Conservation (phyloP, 2,888 invertebrate species). For the Scaptomyza caliginosa region DNA sequence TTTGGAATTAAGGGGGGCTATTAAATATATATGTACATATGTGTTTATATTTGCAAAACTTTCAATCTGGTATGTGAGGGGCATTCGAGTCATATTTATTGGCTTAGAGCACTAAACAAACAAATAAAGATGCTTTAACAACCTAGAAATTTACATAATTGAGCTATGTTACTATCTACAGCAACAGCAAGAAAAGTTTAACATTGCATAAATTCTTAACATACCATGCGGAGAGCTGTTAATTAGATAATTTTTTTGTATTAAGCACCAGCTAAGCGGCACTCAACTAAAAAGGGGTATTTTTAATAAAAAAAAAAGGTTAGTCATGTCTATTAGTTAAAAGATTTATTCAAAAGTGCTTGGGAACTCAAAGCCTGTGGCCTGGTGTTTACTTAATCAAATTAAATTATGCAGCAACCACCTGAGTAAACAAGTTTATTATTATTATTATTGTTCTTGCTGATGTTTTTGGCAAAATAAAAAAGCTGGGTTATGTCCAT, state of each 20-base stretch:
- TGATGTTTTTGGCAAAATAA: constrained; percentile 4
- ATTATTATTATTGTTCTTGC: constrained; percentile 13
- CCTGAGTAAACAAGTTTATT: constrained; percentile 50
- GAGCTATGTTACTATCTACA: no score
- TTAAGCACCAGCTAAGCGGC: not conserved
- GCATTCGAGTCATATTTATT: constrained; percentile 11
- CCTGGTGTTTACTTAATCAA: constrained; percentile 15
- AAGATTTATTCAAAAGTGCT: not conserved
- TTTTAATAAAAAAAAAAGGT: constrained; percentile 9
- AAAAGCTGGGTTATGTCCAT: constrained; percentile 4
- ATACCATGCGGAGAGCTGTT: not conserved
- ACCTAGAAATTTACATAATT: no score
- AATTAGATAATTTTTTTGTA: not conserved
- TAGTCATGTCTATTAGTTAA: constrained; percentile 24
- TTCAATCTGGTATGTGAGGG: not conserved
- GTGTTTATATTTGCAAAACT: constrained; percentile 18
- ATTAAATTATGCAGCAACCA: constrained; percentile 25
- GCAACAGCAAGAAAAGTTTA: not conserved
- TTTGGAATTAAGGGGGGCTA: constrained; percentile 49
- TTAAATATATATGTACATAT: not conserved
- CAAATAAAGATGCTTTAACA: no score
- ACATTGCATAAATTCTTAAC: not conserved
- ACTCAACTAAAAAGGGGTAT: not conserved
- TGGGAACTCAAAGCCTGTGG: constrained; percentile 22
- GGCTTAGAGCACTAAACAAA: constrained; percentile 3